Evolutionary conservation across 1,140 invertebrate genomes (phyloP).

Genomic region (Drosophila serrata): DNA sequence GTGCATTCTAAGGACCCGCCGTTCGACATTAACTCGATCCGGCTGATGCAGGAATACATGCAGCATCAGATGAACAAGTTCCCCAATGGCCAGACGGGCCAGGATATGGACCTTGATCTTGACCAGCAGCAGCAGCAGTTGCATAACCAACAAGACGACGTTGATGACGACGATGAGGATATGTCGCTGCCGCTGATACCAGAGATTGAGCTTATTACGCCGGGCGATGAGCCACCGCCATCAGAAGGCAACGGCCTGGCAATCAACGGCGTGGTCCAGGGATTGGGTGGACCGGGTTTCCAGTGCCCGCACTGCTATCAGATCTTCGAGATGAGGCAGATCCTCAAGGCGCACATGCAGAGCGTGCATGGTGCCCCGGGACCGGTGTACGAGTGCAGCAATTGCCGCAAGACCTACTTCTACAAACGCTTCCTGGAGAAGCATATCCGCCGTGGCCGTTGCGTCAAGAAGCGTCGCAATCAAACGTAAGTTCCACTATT

Average conservation of each 20-base stretch:
- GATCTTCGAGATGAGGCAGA: constrained; percentile 81
- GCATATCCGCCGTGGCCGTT: constrained; percentile 81
- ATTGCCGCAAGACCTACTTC: constrained; percentile 83
- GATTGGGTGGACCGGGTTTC: constrained; percentile 52
- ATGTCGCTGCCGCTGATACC: constrained; percentile 79
- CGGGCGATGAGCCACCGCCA: constrained; percentile 60
- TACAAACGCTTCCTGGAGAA: constrained; percentile 84
- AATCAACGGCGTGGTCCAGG: constrained; percentile 26
- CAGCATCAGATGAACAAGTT: constrained; percentile 81
- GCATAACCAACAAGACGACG: constrained; percentile 17
- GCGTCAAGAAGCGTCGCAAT: constrained; percentile 82
- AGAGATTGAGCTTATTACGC: constrained; percentile 80
- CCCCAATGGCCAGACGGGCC: constrained; percentile 52
- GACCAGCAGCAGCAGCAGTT: constrained; percentile 19
- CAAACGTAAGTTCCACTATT: constrained; percentile 65
- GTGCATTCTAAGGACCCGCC: constrained; percentile 61
- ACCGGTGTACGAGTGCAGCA: constrained; percentile 82
- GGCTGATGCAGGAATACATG: constrained; percentile 83
- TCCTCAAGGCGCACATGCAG: constrained; percentile 83
- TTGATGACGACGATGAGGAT: constrained; percentile 69
- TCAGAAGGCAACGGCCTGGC: constrained; percentile 26
- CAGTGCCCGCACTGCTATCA: constrained; percentile 81
- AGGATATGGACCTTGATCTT: constrained; percentile 31
- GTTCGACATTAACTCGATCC: constrained; percentile 75
- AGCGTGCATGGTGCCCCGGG: constrained; percentile 76